Percentiles rank a stretch among this genome's conserved stretches.
Evolutionary conservation across 2,888 invertebrate genomes (phyloP).

Genomic region (Parapristionchus giblindavisi): DNA sequence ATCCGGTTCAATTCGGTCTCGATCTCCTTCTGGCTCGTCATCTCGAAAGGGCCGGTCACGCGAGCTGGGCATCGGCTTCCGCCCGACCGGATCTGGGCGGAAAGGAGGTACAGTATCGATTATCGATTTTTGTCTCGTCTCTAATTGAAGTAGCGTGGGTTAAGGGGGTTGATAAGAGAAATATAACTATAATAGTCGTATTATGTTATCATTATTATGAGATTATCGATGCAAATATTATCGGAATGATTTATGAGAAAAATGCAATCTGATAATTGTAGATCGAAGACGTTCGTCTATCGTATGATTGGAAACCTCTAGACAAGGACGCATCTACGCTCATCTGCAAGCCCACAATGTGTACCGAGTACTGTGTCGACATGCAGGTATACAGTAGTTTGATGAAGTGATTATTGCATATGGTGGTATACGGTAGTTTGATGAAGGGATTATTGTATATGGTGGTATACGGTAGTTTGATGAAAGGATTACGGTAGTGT

Average conservation of each 20-base stretch:
- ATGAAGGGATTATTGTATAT: too few species aligned
- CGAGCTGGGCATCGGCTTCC: conserved; percentile 83
- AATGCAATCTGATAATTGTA: conserved; percentile 40
- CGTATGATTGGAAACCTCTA: conserved; percentile 62
- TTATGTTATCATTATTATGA: too few species aligned
- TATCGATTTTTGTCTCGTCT: too few species aligned
- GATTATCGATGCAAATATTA: too few species aligned
- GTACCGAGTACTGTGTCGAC: conserved; percentile 33
- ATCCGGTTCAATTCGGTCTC: conserved; percentile 85
- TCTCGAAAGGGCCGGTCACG: conserved; percentile 86
- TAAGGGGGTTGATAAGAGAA: too few species aligned
- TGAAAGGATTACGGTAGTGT: neutral
- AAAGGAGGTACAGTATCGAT: too few species aligned
- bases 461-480: too few species aligned
- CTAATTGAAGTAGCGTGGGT: too few species aligned
- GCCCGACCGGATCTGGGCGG: conserved; percentile 89
- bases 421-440: too few species aligned
- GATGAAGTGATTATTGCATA: too few species aligned
- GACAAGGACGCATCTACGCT: conserved; percentile 53
- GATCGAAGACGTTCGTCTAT: conserved; percentile 62
- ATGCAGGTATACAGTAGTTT: conserved; percentile 33
- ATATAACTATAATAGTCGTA: too few species aligned
- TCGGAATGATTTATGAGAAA: too few species aligned
- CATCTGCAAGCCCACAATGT: conserved; percentile 31
- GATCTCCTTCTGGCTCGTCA: conserved; percentile 94